Percentiles rank a stretch among this genome's conserved stretches.
Conservation (phyloP, 2,113 vertebrate genomes). For the Malurus elegans region DNA sequence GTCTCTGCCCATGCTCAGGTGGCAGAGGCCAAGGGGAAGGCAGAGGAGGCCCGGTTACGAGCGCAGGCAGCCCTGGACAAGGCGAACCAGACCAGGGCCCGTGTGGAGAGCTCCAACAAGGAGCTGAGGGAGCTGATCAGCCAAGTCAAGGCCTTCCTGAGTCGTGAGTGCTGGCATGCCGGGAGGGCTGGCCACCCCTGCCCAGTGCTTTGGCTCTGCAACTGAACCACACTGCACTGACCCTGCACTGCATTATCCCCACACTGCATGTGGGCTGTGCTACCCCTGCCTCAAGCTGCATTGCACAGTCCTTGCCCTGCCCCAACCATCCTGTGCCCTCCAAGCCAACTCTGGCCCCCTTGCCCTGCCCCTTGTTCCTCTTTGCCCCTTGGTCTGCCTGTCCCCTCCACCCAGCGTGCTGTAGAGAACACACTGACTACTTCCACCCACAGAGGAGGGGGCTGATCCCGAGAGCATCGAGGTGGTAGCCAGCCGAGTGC, state of each 20-base stretch:
- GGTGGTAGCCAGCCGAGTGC: slow-evolving; percentile 85
- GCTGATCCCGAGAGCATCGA: slow-evolving; percentile 96
- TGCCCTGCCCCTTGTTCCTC: neutral
- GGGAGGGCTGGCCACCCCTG: neutral
- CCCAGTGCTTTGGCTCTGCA: neutral
- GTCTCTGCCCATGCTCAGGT: slow-evolving; percentile 70
- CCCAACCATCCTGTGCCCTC: neutral
- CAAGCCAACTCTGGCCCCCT: neutral
- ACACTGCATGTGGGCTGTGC: neutral
- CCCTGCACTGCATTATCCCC: rapidly evolving
- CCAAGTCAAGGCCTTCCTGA: slow-evolving; percentile 92
- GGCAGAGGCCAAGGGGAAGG: slow-evolving; percentile 86
- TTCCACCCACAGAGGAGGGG: slow-evolving; percentile 84
- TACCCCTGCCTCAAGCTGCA: neutral
- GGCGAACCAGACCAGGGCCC: slow-evolving; percentile 85
- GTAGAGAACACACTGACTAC: neutral
- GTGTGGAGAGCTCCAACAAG: slow-evolving; percentile 89
- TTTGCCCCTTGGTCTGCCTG: neutral
- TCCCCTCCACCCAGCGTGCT: rapidly evolving
- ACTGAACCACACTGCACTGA: neutral
- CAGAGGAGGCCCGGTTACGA: slow-evolving; percentile 83
- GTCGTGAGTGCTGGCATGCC: slow-evolving; percentile 76
- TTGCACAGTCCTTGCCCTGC: neutral
- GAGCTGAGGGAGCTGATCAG: slow-evolving; percentile 93
- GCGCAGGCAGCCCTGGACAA: slow-evolving; percentile 88